phyloP scores from a whole-genome alignment of 2,888 invertebrate genomes.

The Anthophora plumipes region DNA sequence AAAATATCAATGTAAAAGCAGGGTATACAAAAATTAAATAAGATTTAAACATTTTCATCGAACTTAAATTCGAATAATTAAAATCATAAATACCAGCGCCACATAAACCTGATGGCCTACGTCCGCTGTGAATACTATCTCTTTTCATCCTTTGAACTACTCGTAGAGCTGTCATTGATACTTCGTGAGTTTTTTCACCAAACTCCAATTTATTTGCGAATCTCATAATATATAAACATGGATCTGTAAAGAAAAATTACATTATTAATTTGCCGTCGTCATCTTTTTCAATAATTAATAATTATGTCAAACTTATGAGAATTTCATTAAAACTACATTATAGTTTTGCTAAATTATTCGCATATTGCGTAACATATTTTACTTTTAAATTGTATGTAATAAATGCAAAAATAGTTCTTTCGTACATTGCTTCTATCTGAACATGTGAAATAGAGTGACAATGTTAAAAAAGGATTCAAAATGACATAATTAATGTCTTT shows the following conservation, averaged over 20 bases:
- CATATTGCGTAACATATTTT: background rate
- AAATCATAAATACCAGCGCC: slow-evolving; percentile 91
- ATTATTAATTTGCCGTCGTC: background rate
- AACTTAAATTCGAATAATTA: background rate
- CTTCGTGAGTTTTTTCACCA: slow-evolving; percentile 96
- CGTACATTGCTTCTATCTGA: background rate
- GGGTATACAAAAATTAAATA: background rate
- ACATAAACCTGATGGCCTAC: slow-evolving; percentile 98
- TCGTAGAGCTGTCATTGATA: slow-evolving; percentile 96
- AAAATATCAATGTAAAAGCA: background rate
- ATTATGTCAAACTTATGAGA: no score
- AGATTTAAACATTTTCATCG: background rate
- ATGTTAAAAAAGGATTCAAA: background rate
- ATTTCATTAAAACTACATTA: background rate
- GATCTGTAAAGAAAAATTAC: slow-evolving; percentile 87
- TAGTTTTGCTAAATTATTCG: background rate
- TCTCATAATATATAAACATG: slow-evolving; percentile 97
- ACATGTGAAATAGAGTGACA: background rate
- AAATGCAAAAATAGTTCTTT: background rate
- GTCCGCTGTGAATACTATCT: slow-evolving; percentile 98
- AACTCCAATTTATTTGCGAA: slow-evolving; percentile 97
- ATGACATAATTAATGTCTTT: no score
- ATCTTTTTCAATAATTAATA: background rate
- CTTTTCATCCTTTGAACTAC: slow-evolving; percentile 98
- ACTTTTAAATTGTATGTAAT: background rate